Conservation (phyloP, 1,140 invertebrate species). For the Popillia japonica region DNA sequence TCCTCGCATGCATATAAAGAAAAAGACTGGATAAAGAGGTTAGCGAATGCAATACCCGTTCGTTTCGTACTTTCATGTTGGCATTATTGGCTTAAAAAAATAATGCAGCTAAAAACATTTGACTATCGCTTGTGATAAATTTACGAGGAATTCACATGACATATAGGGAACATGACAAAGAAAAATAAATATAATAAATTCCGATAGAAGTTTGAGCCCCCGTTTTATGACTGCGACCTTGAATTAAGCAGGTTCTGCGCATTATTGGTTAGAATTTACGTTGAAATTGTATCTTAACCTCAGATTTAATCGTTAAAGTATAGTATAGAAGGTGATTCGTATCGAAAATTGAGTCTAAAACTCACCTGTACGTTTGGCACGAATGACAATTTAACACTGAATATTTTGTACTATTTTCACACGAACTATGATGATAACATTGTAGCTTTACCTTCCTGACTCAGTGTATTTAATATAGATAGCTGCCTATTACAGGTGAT, state of each 20-base stretch:
- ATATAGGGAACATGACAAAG: not conserved
- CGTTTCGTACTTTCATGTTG: not conserved
- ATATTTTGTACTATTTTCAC: not conserved
- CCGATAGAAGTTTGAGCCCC: not conserved
- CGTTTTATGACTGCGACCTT: not conserved
- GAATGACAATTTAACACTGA: not conserved
- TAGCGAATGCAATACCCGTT: not conserved
- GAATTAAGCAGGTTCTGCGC: conserved; percentile 26
- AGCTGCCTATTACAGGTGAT: conserved; percentile 25
- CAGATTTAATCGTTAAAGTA: not conserved
- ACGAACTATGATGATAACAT: not conserved
- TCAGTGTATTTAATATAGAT: not conserved
- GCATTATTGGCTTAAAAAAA: not conserved
- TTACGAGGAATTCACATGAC: not conserved
- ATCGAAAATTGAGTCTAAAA: not conserved
- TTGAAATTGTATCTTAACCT: conserved; percentile 1
- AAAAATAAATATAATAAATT: not conserved
- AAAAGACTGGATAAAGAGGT: not conserved
- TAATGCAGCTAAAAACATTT: not conserved
- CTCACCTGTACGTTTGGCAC: conserved; percentile 6
- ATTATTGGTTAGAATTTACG: conserved; percentile 5
- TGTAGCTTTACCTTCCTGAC: not conserved
- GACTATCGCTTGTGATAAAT: conserved; percentile 2
- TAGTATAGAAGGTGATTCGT: not conserved
- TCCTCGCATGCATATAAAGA: not conserved